A percentile compares a stretch with the other conserved stretches of the same genome.
Conservation (phyloP, 2,113 vertebrate genomes). For the Patagioenas fasciata region DNA sequence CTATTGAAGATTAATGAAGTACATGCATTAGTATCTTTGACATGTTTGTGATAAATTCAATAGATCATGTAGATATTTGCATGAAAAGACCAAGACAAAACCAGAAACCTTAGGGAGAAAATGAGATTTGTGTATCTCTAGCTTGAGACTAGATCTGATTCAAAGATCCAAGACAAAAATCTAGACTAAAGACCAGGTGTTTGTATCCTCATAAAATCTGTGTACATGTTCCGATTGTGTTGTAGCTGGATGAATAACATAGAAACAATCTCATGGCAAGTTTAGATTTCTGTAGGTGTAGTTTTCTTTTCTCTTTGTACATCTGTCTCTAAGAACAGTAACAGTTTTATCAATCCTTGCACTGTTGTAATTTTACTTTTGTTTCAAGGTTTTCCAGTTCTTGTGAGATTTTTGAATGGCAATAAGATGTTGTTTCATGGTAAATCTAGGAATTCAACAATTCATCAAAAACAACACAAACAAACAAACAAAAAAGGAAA, state of each 20-base stretch:
- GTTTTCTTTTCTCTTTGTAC: not conserved
- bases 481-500: not conserved
- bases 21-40: not conserved
- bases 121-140: not conserved
- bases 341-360: not conserved
- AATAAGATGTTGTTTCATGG: too few relatives aligned
- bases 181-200: not conserved
- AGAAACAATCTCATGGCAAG: not conserved
- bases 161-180: not conserved
- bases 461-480: not conserved
- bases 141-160: not conserved
- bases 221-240: not conserved
- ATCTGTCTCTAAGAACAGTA: not conserved
- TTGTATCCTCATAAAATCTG: not conserved
- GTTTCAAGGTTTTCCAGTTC: not conserved
- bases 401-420: not conserved
- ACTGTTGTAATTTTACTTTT: not conserved
- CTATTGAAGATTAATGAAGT: not conserved
- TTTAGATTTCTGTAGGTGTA: not conserved
- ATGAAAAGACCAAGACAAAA: not conserved
- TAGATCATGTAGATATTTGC: not conserved
- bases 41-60: not conserved
- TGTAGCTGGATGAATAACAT: not conserved
- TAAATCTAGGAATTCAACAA: not conserved
- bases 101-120: not conserved